Evolutionary conservation across 2,113 vertebrate species (phyloP), one percentile per base, ranked within the genome.

Genomic region (Amblyornis subalaris): DNA sequence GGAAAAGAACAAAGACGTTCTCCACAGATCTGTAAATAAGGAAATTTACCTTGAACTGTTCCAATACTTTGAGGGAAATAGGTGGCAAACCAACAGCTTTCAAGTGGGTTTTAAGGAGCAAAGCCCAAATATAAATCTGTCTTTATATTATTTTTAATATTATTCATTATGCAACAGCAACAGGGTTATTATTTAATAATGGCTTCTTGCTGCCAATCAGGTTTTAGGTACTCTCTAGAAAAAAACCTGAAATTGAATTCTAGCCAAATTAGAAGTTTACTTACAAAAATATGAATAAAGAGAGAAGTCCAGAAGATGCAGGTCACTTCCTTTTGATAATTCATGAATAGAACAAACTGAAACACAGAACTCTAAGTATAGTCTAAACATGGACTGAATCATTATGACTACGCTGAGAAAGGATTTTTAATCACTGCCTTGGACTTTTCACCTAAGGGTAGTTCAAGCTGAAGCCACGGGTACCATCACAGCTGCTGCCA

Each of bases 31-130:
- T 69, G 29, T 74, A 73, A 80, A 70, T 40, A 74, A 60, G 19
- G 19, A 77, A 48, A 74, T 58, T 66, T 40, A 66, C 19, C 82
- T 89, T 31, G 9, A 74, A 24, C 2, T 6, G 2, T 51, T 78
- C 8, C 23, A 71, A 7, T 17, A 36, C 4, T 71, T 67, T 19
- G 17, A 79, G 23, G 17, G 14, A 62, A 78, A 85, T 1, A 74
- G 16, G 17, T 3, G 74, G 26, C 33, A 88, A 48, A 82, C 0
- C 0, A 77, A 29, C 1, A 14, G 7, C 3, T 65, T 10, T 22
- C 3, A 6, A 24, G 12, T 28, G 36, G 36, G 36, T 53, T 71
- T 40, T 33, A 61, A 77, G 20, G 25, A 51, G 13, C 70, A 89
- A 84, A 85, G 4, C 3, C 6, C 10, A 25, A 54, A 28, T 14